Evolutionary conservation across 2,797 vertebrate species (phyloP), one percentile per base, ranked within the genome.

Genomic region (Falco concolor): DNA sequence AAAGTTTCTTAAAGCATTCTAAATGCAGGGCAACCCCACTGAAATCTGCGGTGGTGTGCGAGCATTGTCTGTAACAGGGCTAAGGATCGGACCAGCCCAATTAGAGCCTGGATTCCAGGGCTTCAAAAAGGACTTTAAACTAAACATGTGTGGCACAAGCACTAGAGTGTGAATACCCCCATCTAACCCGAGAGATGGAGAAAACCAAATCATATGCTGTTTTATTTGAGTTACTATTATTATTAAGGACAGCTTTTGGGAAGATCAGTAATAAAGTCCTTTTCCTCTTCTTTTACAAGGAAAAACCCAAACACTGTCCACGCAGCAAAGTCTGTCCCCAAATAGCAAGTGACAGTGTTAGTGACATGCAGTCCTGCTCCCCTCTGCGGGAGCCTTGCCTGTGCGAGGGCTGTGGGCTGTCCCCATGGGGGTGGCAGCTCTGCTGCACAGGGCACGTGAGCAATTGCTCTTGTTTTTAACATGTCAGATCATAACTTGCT

Each of bases 261-360:
- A 77, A 82, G 60, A 77, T 38, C 0, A 0, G 10, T 60, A 57
- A 60, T 70, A 92, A 73, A 85, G 32, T 25, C 3, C 3, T 60
- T 72, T 93, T 52, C 32, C 8, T 68, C 12, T 42, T 70, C n/a
- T 34, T 74, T 60, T 47, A 17, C 28, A 40, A 23, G 12, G 38
- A 56, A 70, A 87, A 82, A 8, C 16, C 24, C 14, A 22, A 28
- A 25, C 0, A 2, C 14, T 73, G 53, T 40, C 50, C 13, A 5
- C 13, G 44, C 19, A 52, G 56, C 59, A 19, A 42, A 73, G 24
- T 12, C 49, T 52, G 34, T 44, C 27, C n/a, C 18, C 20, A 30
- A 0, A 13, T 0, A 67, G 47, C 23, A 8, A 76, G 73, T 0
- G 6, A 65, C 47, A 32, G 34, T 10, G 9, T 32, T 30, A 17